These are phyloP conservation scores for Diachasma alloeum DNA, from an alignment of 1,140 invertebrate species.

Conservation along the genomic window DNA sequence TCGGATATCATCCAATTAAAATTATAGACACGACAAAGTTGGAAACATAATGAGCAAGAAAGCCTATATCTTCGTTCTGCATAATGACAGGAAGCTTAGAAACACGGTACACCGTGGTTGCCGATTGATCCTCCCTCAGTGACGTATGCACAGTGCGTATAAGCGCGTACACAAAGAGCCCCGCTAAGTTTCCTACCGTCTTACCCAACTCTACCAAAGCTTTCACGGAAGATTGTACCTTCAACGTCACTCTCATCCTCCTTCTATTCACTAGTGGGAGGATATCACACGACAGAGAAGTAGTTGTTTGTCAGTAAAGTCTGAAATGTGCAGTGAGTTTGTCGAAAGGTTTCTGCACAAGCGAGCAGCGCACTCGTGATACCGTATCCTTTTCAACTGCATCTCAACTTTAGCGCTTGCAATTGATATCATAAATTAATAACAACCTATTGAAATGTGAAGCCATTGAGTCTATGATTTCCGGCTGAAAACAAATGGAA, in stretches of 20 bases:
- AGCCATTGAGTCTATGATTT: not conserved
- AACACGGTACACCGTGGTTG: not conserved
- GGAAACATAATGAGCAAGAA: not conserved
- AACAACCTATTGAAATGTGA: not conserved
- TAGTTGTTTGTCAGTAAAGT: not conserved
- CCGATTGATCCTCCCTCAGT: not conserved
- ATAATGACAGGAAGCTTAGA: slow-evolving; percentile 3
- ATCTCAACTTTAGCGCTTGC: not conserved
- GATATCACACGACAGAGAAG: not conserved
- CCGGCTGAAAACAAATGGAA: not conserved
- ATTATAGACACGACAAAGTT: slow-evolving; percentile 21
- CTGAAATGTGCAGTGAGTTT: not conserved
- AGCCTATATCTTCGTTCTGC: slow-evolving; percentile 1
- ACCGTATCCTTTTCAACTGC: not conserved
- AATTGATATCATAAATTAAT: not conserved
- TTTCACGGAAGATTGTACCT: not conserved
- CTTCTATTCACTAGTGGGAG: not conserved
- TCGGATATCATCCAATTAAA: slow-evolving; percentile 18
- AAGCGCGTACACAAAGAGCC: slow-evolving; percentile 4
- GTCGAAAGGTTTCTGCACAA: slow-evolving; percentile 5
- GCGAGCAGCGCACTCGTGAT: not conserved
- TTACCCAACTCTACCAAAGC: not conserved
- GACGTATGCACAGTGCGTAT: not conserved
- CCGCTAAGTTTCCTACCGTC: not conserved
- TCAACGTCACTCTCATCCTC: not conserved